Base-by-base conservation (phyloP, 2,797 vertebrate genomes). In the Simalia tracyae region DNA sequence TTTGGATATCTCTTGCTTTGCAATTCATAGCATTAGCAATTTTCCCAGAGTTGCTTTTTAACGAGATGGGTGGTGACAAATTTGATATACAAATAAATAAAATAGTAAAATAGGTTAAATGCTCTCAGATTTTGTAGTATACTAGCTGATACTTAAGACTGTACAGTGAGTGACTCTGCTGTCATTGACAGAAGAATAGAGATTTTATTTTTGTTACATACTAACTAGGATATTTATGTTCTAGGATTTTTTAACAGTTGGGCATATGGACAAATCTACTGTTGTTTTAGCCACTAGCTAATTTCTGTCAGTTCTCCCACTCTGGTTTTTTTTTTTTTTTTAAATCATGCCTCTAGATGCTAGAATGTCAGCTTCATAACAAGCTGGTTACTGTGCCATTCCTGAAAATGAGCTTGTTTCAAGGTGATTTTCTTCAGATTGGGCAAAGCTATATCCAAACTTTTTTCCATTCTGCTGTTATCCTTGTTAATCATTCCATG, bases 191-290 rank as follows among this genome's bases (percentile, higher is more conserved):
- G 36, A 17, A 81, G 92, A 93, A 94, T 81, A 61, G 15, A 46
- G 92, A 87, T 90, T 89, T 89, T 87, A 28, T 95, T 94, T 95
- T 92, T 94, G 91, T 60, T 90, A 91, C 59, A 90, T 90, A 84
- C 3, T 81, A 50, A 87, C 87, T 90, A 46, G 28, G n/a, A 31
- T 89, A 89, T 88, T 50, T 93, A 22, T 90, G 92, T 88, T 87
- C 60, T 87, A 24, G 50, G 85, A 24, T 50, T 89, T 93, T 93
- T 93, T 89, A 84, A 84, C 4, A 81, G 92, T 91, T 90, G 89
- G 92, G 92, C 85, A 76, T 92, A 85, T 19, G 86, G 90, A 91
- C 85, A 88, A 28, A 59, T 90, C 89, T 94, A 36, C 85, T 93
- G 57, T 28, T 95, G 5, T 94, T 96, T 94, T 94, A 92, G 68